Percentiles rank a stretch among this genome's conserved stretches.
Conservation (phyloP, 30 jellyfish, hydroid and myxozoan genomes). For the Aurelia sp. region DNA sequence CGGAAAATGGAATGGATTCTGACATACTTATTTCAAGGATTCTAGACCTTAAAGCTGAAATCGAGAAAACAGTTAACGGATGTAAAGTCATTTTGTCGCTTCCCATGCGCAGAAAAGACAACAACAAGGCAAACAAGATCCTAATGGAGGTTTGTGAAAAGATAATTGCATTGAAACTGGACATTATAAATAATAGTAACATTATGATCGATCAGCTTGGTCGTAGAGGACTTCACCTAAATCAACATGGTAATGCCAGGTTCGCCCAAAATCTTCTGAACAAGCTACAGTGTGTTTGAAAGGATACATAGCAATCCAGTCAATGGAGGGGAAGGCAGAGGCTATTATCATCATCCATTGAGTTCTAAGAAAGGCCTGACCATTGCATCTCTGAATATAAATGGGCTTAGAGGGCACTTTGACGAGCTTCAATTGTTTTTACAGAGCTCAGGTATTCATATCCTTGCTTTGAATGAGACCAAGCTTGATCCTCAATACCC, state of each 20-base stretch:
- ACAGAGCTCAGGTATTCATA: background rate
- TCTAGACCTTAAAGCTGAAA: slow-evolving; percentile 12
- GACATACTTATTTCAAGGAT: slow-evolving; percentile 1
- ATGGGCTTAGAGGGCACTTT: slow-evolving; percentile 2
- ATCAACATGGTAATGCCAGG: slow-evolving; percentile 16
- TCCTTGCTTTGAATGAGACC: slow-evolving; percentile 14
- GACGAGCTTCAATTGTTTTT: slow-evolving; percentile 17
- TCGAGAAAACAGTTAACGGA: background rate
- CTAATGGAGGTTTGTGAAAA: background rate
- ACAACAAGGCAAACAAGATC: slow-evolving; percentile 22
- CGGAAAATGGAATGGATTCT: slow-evolving; percentile 8
- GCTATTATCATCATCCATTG: background rate
- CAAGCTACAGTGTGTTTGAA: slow-evolving; percentile 11
- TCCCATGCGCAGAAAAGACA: slow-evolving; percentile 22
- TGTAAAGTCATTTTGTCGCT: slow-evolving; percentile 1
- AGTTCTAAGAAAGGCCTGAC: background rate
- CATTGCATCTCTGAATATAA: slow-evolving; percentile 14
- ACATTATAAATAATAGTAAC: slow-evolving; percentile 1
- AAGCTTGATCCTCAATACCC: slow-evolving; percentile 21
- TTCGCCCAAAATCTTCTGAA: slow-evolving; percentile 13
- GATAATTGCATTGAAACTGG: background rate
- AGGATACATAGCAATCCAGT: background rate
- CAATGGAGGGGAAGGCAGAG: background rate
- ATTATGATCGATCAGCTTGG: slow-evolving; percentile 10
- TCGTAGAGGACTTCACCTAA: slow-evolving; percentile 1